Evolutionary conservation across 2,888 invertebrate species (phyloP), one percentile per base, ranked within the genome.

Genomic region (Hypomecis punctinalis): DNA sequence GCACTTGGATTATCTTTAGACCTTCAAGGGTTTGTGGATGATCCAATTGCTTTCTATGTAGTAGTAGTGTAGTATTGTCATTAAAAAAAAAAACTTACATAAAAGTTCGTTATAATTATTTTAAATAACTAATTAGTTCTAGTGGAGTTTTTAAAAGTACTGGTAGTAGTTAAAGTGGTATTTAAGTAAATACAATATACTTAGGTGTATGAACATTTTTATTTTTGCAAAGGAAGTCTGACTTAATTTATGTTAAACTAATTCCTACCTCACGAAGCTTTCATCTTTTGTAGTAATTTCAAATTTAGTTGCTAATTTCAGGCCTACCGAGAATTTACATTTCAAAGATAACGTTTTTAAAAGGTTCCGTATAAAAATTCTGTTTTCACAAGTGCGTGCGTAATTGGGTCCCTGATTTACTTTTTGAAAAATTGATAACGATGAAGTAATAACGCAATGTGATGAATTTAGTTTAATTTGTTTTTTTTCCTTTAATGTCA

Each of bases 311-410:
- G 64, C 56, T 69, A 61, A 68, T 65, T 59, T 40, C 8, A 43
- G 54, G 65, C 61, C 66, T 57, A 70, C 62, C 54, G 53, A 23
- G 11, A 61, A 73, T 73, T 73, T 67, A 64, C 73, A 73, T 73
- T 67, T 73, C 73, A 73, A 71, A 73, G 67, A 61, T 61, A 51
- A 54, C 56, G 53, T 60, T 68, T 68, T 65, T 57, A 23, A 5
- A 51, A 64, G 51, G 53, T 59, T 47, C 43, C 55, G 58, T 62
- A 55, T 55, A 61, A 63, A 68, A 66, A 63, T 61, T 66, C 55
- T 54, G 60, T 64, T 69, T 62, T 66, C 37, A 37, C 51, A 60
- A 61, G 51, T 53, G 55, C 52, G 54, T 37, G 11, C 46, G 57
- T 58, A 66, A 66, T 66, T 57, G 35, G 37, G 43, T 66, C 58